These are phyloP conservation scores for Latrodectus geometricus DNA, from an alignment of 1,140 invertebrate genomes.

Conservation along the genomic window DNA sequence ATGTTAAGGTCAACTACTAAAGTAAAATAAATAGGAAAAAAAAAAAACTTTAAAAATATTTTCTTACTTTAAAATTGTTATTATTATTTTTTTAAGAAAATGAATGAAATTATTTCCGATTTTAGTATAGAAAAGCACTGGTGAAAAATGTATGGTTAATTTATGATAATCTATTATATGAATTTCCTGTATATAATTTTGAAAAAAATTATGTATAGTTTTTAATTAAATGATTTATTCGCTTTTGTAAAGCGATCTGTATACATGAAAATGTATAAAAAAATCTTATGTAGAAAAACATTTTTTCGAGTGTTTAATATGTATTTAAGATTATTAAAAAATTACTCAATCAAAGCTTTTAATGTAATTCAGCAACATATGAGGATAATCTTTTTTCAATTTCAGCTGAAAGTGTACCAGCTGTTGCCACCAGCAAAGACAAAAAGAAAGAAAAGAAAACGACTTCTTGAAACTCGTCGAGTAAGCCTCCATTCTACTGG, in stretches of 20 bases:
- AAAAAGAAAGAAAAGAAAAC: conserved; percentile 47
- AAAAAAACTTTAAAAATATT: too few relatives aligned
- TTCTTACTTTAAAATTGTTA: too few relatives aligned
- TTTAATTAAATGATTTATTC: background rate
- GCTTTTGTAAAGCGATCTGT: background rate
- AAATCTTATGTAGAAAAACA: background rate
- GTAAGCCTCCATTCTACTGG: conserved; percentile 72
- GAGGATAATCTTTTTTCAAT: background rate
- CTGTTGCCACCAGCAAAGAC: conserved; percentile 27
- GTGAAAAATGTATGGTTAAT: too few relatives aligned
- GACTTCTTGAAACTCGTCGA: conserved; percentile 69
- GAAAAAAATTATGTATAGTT: background rate
- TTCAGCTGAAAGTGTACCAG: conserved; percentile 64
- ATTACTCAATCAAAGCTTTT: background rate
- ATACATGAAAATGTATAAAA: background rate
- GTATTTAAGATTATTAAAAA: background rate
- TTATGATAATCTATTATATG: too few relatives aligned
- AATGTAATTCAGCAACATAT: background rate
- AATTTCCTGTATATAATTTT: too few relatives aligned
- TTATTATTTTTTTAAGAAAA: too few relatives aligned
- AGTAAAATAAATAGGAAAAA: too few relatives aligned
- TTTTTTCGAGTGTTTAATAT: background rate
- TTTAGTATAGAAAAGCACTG: too few relatives aligned
- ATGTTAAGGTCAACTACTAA: too few relatives aligned
- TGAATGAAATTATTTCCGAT: too few relatives aligned